phyloP scores from a whole-genome alignment of 2,888 invertebrate species.

The Brachypalpus laphriformis region DNA sequence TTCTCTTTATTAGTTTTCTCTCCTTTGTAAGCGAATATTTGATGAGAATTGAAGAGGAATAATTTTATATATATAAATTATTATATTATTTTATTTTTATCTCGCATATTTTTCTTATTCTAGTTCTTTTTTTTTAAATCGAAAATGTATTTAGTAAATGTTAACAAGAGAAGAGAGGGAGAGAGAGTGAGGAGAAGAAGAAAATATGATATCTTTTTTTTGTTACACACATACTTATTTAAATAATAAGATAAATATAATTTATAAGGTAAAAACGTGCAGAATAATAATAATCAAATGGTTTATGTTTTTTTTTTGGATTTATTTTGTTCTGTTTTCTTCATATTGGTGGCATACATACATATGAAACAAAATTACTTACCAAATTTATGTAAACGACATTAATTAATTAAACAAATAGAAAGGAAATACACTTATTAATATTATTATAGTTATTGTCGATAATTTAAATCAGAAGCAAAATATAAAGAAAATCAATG shows the following conservation, averaged over 20 bases:
- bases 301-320: conserved; percentile 12
- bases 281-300: conserved; percentile 16
- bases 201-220: conserved; percentile 28
- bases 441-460: conserved; percentile 66
- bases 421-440: conserved; percentile 66
- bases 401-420: conserved; percentile 35
- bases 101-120: conserved; percentile 20
- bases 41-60: background rate
- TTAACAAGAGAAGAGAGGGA: conserved; percentile 10
- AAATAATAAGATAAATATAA: conserved; percentile 9
- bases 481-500: conserved; percentile 25
- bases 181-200: conserved; percentile 3
- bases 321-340: conserved; percentile 25
- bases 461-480: conserved; percentile 47
- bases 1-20: conserved; percentile 6
- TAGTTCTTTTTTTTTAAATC: conserved; percentile 9
- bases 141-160: conserved; percentile 60
- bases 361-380: conserved; percentile 45
- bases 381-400: conserved; percentile 62
- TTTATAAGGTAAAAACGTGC: conserved; percentile 28
- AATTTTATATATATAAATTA: conserved; percentile 45
- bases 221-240: no score
- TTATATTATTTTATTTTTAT: conserved; percentile 40
- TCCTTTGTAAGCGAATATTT: background rate
- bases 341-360: conserved; percentile 52